phyloP scores from a whole-genome alignment of 2,888 invertebrate genomes.

The Conops quadrifasciatus region DNA sequence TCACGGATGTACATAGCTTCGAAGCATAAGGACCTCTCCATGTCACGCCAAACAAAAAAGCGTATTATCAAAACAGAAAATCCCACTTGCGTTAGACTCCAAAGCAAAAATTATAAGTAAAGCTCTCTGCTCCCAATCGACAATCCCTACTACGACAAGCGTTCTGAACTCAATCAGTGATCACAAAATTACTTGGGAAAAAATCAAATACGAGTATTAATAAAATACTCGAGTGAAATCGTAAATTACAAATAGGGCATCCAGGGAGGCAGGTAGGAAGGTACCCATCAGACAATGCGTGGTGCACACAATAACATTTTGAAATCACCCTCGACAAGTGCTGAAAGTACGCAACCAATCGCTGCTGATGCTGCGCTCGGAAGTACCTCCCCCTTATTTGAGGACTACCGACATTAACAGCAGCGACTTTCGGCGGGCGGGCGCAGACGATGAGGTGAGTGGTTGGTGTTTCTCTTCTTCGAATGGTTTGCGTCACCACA shows the following conservation, averaged over 20 bases:
- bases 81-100: conserved; percentile 17
- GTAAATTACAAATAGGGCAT: conserved; percentile 33
- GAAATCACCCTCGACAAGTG: conserved; percentile 38
- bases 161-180: conserved; percentile 55
- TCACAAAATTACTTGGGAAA: conserved; percentile 44
- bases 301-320: neutral
- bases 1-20: neutral
- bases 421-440: neutral
- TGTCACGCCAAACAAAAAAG: neutral
- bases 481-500: neutral
- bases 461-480: neutral
- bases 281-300: conserved; percentile 4
- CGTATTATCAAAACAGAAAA: conserved; percentile 15
- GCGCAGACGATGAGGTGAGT: conserved; percentile 4
- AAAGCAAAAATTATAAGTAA: neutral
- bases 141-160: conserved; percentile 11
- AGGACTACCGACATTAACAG: neutral
- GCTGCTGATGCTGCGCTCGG: conserved; percentile 47
- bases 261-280: conserved; percentile 8
- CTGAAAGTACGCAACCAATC: conserved; percentile 49
- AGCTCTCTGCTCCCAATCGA: neutral
- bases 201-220: conserved; percentile 12
- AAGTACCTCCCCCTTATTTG: conserved; percentile 46
- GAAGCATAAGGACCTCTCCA: neutral
- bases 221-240: conserved; percentile 31